phyloP scores from a whole-genome alignment of 1,140 invertebrate species.

The Chironomus tepperi region DNA sequence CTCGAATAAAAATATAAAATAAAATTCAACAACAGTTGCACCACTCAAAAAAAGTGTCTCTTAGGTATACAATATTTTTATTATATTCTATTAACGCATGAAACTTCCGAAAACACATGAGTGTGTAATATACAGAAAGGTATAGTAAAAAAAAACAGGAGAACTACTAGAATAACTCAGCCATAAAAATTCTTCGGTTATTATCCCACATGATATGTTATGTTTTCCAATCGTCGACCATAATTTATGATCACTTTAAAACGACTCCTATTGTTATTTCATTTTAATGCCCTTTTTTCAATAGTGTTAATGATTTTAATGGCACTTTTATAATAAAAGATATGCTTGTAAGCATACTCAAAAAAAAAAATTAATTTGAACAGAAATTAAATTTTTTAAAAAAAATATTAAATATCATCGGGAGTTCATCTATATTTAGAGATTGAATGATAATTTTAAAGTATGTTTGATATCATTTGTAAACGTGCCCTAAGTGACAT shows the following conservation, averaged over 20 bases:
- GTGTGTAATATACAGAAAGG: neutral
- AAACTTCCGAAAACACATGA: neutral
- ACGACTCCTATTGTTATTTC: neutral
- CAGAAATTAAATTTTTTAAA: neutral
- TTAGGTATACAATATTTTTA: too few relatives aligned
- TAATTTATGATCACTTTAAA: conserved; percentile 21
- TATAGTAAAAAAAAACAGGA: neutral
- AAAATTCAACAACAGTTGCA: neutral
- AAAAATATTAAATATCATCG: conserved; percentile 5
- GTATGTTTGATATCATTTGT: too few relatives aligned
- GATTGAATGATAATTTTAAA: too few relatives aligned
- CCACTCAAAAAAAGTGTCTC: neutral
- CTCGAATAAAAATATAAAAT: too few relatives aligned
- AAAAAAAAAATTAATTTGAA: conserved; percentile 12
- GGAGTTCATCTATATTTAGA: too few relatives aligned
- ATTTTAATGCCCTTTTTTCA: conserved; percentile 18
- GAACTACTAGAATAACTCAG: neutral
- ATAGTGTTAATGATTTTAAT: conserved; percentile 23
- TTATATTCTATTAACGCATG: neutral
- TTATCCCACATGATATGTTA: conserved; percentile 12
- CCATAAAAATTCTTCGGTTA: conserved; percentile 1
- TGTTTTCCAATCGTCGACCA: conserved; percentile 9
- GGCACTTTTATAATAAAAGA: conserved; percentile 11
- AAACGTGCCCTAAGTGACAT: too few relatives aligned
- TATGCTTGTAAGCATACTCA: too few relatives aligned